Evolutionary conservation across 2,888 invertebrate species (phyloP).

Genomic region (Caenorhabditis auriculariae): DNA sequence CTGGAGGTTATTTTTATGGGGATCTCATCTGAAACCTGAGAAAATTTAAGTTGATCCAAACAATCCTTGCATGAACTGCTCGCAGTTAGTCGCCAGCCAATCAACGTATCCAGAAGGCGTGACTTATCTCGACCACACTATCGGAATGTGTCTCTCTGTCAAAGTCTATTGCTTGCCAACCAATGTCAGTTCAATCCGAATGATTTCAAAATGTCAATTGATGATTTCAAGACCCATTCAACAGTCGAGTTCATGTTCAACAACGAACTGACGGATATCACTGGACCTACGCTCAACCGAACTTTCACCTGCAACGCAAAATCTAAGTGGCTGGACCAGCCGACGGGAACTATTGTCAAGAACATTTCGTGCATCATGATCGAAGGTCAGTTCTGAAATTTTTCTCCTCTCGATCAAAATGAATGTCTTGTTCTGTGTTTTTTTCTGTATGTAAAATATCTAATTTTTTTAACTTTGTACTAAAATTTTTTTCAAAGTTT

Average conservation of each 20-base stretch:
- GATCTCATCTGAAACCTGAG: not conserved
- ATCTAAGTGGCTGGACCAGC: slow-evolving; percentile 27
- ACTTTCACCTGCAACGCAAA: slow-evolving; percentile 31
- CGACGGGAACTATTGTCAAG: slow-evolving; percentile 18
- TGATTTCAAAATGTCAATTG: not conserved
- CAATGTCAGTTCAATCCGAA: slow-evolving; percentile 12
- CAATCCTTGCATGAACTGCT: slow-evolving; percentile 42
- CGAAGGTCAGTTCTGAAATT: not conserved
- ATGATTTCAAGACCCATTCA: slow-evolving; percentile 9
- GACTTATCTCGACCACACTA: slow-evolving; percentile 33
- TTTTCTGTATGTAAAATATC: no score
- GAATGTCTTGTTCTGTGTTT: no score
- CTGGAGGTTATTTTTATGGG: not conserved
- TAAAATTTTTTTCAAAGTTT: no score
- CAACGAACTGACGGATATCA: not conserved
- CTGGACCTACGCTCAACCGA: slow-evolving; percentile 20
- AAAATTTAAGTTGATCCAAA: slow-evolving; percentile 18
- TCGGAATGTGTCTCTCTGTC: slow-evolving; percentile 31
- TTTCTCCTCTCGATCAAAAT: no score
- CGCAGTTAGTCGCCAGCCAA: slow-evolving; percentile 31
- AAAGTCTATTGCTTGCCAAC: slow-evolving; percentile 36
- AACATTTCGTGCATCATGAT: slow-evolving; percentile 37
- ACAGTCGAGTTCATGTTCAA: slow-evolving; percentile 24
- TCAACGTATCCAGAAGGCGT: slow-evolving; percentile 24
- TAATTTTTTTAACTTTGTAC: no score